phyloP scores from a whole-genome alignment of 2,797 vertebrate species.

The Aulostomus chinensis region DNA sequence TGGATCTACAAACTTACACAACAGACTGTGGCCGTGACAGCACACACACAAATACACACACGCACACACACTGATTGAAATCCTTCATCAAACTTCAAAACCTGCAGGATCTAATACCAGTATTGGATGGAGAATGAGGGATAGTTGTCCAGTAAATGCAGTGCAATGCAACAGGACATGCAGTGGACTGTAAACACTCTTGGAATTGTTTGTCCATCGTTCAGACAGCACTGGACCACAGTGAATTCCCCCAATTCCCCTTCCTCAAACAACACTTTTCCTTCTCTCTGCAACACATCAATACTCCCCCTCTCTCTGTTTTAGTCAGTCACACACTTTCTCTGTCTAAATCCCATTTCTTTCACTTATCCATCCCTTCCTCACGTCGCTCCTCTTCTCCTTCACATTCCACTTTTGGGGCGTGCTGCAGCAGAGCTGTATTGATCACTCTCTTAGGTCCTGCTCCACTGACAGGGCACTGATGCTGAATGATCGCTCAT shows the following conservation, averaged over 20 bases:
- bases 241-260: slow-evolving; percentile 30
- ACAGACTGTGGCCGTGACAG: too few relatives aligned
- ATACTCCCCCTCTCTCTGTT: slow-evolving; percentile 17
- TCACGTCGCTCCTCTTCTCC: slow-evolving; percentile 5
- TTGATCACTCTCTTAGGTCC: slow-evolving; percentile 53
- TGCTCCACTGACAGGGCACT: slow-evolving; percentile 30
- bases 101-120: too few relatives aligned
- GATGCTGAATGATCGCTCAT: slow-evolving; percentile 30
- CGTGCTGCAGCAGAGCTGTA: slow-evolving; percentile 34
- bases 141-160: too few relatives aligned
- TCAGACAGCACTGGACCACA: slow-evolving; percentile 36
- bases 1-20: too few relatives aligned
- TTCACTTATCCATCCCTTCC: slow-evolving; percentile 13
- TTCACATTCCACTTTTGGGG: slow-evolving; percentile 6
- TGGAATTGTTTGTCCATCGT: slow-evolving; percentile 34
- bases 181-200: slow-evolving; percentile 27
- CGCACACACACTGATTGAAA: too few relatives aligned
- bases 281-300: slow-evolving; percentile 40
- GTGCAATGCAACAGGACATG: slow-evolving; percentile 32
- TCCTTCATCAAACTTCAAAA: too few relatives aligned
- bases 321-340: slow-evolving; percentile 12
- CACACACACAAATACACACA: too few relatives aligned
- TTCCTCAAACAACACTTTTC: slow-evolving; percentile 47
- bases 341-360: slow-evolving; percentile 8
- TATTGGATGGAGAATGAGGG: too few relatives aligned